Evolutionary conservation across 2,888 invertebrate species (phyloP).

Genomic region (Aleiodes alternator): DNA sequence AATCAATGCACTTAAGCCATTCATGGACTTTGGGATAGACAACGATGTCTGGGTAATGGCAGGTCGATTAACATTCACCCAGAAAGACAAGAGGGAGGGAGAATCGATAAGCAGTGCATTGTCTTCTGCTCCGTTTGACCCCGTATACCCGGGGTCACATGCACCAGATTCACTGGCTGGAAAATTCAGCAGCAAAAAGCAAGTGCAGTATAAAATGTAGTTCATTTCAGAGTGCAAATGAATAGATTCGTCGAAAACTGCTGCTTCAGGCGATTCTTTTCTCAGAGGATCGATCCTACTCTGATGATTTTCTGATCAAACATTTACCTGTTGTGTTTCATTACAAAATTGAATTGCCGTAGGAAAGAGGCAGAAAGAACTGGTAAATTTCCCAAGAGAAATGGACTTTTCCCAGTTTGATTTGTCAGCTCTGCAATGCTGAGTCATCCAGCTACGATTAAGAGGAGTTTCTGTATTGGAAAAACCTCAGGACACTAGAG

Average conservation of each 20-base stretch:
- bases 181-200: not conserved
- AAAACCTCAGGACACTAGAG: slow-evolving; percentile 9
- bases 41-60: slow-evolving; percentile 31
- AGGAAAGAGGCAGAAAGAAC: not conserved
- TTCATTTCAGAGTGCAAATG: too few species aligned
- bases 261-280: too few species aligned
- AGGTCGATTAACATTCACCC: slow-evolving; percentile 50
- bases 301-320: not conserved
- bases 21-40: slow-evolving; percentile 13
- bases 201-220: too few species aligned
- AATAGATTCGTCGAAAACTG: too few species aligned
- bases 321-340: slow-evolving; percentile 24
- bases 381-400: slow-evolving; percentile 31
- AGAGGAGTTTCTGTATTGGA: slow-evolving; percentile 44
- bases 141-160: slow-evolving; percentile 38
- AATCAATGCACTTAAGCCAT: slow-evolving; percentile 37
- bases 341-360: not conserved
- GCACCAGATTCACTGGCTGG: not conserved
- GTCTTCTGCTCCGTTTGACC: slow-evolving; percentile 45
- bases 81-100: slow-evolving; percentile 35
- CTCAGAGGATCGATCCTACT: too few species aligned
- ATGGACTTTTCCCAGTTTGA: slow-evolving; percentile 25
- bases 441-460: slow-evolving; percentile 51
- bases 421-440: slow-evolving; percentile 34
- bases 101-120: slow-evolving; percentile 47